Conservation (phyloP, 2,113 vertebrate genomes). For the Eleginops maclovinus region DNA sequence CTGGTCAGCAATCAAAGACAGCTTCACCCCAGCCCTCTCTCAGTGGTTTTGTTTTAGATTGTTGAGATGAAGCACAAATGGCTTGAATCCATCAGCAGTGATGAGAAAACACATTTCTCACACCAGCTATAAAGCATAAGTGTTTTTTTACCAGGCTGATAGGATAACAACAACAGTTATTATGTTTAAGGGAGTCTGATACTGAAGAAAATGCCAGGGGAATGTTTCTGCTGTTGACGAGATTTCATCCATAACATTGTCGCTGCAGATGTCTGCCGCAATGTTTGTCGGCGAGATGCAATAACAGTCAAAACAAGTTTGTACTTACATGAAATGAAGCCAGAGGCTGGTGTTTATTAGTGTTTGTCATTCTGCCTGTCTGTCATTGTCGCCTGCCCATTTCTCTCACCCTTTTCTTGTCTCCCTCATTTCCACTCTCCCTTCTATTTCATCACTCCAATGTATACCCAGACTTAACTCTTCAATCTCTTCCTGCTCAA, state of each 20-base stretch:
- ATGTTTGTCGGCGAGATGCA: constrained; percentile 56
- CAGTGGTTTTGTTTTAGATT: constrained; percentile 63
- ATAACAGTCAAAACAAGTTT: constrained; percentile 71
- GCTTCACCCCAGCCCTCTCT: constrained; percentile 28
- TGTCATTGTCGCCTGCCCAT: constrained; percentile 12
- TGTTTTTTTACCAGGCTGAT: constrained; percentile 66
- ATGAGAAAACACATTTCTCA: constrained; percentile 74
- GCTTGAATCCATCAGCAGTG: constrained; percentile 69
- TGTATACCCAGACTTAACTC: neutral
- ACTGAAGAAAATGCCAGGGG: constrained; percentile 53
- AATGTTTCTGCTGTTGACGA: constrained; percentile 55
- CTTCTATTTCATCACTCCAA: neutral
- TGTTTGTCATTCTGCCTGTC: constrained; percentile 57
- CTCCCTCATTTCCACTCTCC: neutral
- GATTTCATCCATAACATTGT: constrained; percentile 62
- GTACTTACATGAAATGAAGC: constrained; percentile 66
- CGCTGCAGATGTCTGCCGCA: constrained; percentile 49
- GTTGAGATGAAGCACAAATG: constrained; percentile 60
- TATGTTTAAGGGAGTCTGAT: constrained; percentile 63
- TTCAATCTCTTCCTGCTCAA: constrained; percentile 7
- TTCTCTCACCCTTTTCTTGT: neutral
- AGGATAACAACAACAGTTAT: constrained; percentile 71
- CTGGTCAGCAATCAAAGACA: constrained; percentile 59
- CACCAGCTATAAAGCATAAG: constrained; percentile 61
- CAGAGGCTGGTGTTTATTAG: constrained; percentile 59